Evolutionary conservation across 53 echinoderm and acorn worm species (phyloP).

Genomic region (Arbacia lixula): DNA sequence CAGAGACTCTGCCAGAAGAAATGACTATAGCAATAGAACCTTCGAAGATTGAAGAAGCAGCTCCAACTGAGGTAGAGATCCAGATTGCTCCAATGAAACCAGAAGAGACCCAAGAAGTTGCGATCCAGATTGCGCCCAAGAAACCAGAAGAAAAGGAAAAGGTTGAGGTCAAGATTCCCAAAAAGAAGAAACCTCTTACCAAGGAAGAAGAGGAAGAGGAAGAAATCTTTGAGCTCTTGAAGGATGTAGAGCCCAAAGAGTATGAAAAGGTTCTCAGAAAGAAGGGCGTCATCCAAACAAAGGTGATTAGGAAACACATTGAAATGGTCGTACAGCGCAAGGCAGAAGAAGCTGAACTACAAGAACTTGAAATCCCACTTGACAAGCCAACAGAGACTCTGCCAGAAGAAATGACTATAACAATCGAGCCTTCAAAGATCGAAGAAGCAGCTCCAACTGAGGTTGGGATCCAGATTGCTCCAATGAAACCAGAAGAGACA

Average conservation of each 20-base stretch:
- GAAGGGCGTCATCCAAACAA: conserved; percentile 60
- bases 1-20: conserved; percentile 21
- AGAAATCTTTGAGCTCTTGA: conserved; percentile 74
- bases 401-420: conserved; percentile 10
- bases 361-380: not conserved
- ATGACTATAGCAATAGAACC: not conserved
- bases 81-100: not conserved
- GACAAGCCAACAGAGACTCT: conserved; percentile 22
- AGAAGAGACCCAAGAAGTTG: not conserved
- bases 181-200: conserved; percentile 5
- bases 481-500: not conserved
- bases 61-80: not conserved
- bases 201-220: conserved; percentile 52
- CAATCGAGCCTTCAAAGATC: not conserved
- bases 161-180: not conserved
- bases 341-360: conserved; percentile 48
- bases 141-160: conserved; percentile 9
- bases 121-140: not conserved
- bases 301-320: conserved; percentile 62
- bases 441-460: not conserved
- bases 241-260: conserved; percentile 64
- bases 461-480: not conserved
- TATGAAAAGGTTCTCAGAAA: conserved; percentile 68
- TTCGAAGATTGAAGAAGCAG: not conserved
- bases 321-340: conserved; percentile 58